Percentiles rank a stretch among this genome's conserved stretches.
These are phyloP conservation scores for Dreissena polymorpha DNA, from an alignment of 1,140 invertebrate species.

Conservation along the genomic window DNA sequence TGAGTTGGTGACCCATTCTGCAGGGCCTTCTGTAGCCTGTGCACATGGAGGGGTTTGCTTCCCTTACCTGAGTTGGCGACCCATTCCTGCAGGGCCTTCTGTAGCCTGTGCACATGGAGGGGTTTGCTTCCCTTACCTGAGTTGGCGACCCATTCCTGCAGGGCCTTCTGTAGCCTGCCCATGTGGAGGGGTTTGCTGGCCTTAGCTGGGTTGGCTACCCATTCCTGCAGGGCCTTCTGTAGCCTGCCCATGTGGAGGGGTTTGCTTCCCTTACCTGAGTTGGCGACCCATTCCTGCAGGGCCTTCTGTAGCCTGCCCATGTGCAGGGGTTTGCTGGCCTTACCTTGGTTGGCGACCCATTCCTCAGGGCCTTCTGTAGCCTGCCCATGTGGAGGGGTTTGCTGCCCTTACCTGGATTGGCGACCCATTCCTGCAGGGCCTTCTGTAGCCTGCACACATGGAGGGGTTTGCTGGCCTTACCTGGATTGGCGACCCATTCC, in stretches of 20 bases:
- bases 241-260: constrained; percentile 98
- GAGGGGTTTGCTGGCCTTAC: constrained; percentile 98
- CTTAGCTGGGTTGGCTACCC: constrained; percentile 94
- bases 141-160: constrained; percentile 97
- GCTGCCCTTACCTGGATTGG: constrained; percentile 97
- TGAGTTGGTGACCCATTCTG: constrained; percentile 97
- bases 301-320: constrained; percentile 98
- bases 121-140: constrained; percentile 99
- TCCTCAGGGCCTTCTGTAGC: constrained; percentile 97
- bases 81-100: constrained; percentile 98
- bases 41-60: constrained; percentile 97
- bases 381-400: constrained; percentile 98
- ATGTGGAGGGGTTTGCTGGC: constrained; percentile 99
- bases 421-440: constrained; percentile 97
- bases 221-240: constrained; percentile 97
- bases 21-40: constrained; percentile 97
- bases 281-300: constrained; percentile 96
- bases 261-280: constrained; percentile 98
- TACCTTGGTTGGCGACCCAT: constrained; percentile 97
- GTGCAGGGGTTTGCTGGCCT: constrained; percentile 99
- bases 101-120: constrained; percentile 96
- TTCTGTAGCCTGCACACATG: constrained; percentile 98
- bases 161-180: constrained; percentile 95
- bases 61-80: constrained; percentile 98
- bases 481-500: constrained; percentile 97